Percentiles rank a stretch among this genome's conserved stretches.
Conservation (phyloP, 2,113 vertebrate genomes). For the Chitala chitala region DNA sequence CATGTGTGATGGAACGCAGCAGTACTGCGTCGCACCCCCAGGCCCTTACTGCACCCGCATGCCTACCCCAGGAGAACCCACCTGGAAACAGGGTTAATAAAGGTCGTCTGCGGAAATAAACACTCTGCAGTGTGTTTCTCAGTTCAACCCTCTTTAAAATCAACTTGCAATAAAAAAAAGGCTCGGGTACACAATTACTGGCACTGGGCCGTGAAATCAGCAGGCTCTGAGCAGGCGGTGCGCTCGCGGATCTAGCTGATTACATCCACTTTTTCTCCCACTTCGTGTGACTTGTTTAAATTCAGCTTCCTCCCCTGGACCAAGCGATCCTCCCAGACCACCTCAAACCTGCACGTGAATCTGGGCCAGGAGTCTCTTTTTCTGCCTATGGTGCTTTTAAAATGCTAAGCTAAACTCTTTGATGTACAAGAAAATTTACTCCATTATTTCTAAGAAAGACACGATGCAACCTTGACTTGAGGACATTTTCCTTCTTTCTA, state of each 20-base stretch:
- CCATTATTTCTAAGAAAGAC: not conserved
- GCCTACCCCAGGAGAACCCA: constrained; percentile 53
- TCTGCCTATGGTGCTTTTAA: not conserved
- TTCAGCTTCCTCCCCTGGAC: constrained; percentile 53
- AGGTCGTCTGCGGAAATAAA: constrained; percentile 76
- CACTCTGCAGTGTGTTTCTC: constrained; percentile 74
- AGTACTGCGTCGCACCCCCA: constrained; percentile 59
- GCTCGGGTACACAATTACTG: constrained; percentile 78
- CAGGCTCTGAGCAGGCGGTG: constrained; percentile 68
- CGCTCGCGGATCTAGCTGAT: constrained; percentile 61
- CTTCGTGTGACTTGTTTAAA: constrained; percentile 45
- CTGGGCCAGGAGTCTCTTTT: not conserved
- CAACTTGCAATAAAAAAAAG: constrained; percentile 70
- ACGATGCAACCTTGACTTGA: not conserved
- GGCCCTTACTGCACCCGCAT: constrained; percentile 64
- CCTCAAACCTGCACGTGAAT: not conserved
- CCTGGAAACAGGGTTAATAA: constrained; percentile 76
- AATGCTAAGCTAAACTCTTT: not conserved
- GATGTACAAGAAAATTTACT: not conserved
- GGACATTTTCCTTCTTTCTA: not conserved
- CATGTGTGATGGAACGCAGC: constrained; percentile 53
- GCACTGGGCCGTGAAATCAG: constrained; percentile 71
- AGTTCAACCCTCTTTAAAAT: constrained; percentile 76
- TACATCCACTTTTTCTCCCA: constrained; percentile 6
- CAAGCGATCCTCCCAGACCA: constrained; percentile 37